phyloP scores from a whole-genome alignment of 1,140 invertebrate genomes.

The Panagrolaimus sp. region DNA sequence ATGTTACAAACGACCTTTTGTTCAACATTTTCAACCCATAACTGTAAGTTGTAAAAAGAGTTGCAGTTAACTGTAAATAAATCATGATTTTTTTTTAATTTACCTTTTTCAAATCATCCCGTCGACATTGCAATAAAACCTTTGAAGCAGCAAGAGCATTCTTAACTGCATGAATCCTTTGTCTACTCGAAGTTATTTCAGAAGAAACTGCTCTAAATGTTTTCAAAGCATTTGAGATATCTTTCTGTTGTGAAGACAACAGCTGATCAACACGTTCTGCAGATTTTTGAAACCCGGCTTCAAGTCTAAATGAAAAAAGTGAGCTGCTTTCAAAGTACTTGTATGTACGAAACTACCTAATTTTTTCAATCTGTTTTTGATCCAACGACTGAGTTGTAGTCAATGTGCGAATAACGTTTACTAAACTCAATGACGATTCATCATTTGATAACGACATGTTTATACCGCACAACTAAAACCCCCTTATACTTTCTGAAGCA shows the following conservation, averaged over 20 bases:
- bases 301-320: too few relatives aligned
- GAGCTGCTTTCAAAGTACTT: too few relatives aligned
- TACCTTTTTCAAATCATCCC: slow-evolving; percentile 84
- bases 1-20: slow-evolving; percentile 50
- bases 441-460: not conserved
- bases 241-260: slow-evolving; percentile 69
- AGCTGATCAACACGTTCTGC: not conserved
- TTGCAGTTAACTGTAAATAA: not conserved
- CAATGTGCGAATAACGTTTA: slow-evolving; percentile 82
- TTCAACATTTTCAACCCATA: slow-evolving; percentile 58
- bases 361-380: slow-evolving; percentile 72
- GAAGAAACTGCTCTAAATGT: slow-evolving; percentile 76
- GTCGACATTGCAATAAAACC: slow-evolving; percentile 77
- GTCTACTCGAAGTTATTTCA: slow-evolving; percentile 72
- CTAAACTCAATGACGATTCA: slow-evolving; percentile 62
- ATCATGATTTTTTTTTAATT: slow-evolving; percentile 59
- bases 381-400: slow-evolving; percentile 87
- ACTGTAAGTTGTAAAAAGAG: not conserved
- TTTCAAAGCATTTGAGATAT: slow-evolving; percentile 79
- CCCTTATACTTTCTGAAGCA: too few relatives aligned
- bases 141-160: slow-evolving; percentile 84
- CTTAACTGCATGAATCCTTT: slow-evolving; percentile 76
- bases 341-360: slow-evolving; percentile 84
- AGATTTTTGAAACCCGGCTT: slow-evolving; percentile 9
- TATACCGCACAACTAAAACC: too few relatives aligned